Percentiles rank a stretch among this genome's conserved stretches.
Conservation (phyloP, 2,797 vertebrate species). For the Prunella strophiata region DNA sequence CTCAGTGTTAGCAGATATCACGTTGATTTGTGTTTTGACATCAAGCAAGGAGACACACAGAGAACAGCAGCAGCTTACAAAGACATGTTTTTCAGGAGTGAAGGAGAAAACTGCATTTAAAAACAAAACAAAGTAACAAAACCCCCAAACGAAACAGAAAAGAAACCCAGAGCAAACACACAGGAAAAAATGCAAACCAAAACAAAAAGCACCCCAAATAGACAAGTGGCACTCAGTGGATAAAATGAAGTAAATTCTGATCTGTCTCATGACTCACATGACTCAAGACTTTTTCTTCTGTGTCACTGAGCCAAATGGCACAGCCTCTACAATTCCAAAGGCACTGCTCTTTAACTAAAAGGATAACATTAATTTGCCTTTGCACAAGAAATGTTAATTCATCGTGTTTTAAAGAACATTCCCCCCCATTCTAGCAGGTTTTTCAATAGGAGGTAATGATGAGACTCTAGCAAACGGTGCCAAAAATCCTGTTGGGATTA, state of each 20-base stretch:
- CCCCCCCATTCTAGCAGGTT: neutral
- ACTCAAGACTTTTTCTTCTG: neutral
- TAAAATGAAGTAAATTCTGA: neutral
- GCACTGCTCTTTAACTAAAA: neutral
- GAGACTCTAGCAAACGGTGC: neutral
- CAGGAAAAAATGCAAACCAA: neutral
- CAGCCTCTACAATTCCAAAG: neutral
- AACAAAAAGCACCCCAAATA: neutral
- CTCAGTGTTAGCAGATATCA: neutral
- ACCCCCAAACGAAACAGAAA: too few species aligned
- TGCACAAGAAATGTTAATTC: neutral
- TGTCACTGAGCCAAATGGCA: neutral
- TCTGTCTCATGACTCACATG: neutral
- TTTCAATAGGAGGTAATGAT: neutral
- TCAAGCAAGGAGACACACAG: neutral
- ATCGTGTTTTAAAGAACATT: neutral
- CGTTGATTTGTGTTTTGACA: neutral
- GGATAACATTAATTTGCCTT: neutral
- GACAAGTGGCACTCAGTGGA: neutral
- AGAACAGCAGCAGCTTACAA: neutral
- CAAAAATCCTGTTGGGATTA: conserved; percentile 14
- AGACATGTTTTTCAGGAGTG: neutral
- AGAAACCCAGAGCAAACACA: neutral
- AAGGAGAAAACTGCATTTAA: neutral
- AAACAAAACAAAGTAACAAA: neutral